A percentile compares a stretch with the other conserved stretches of the same genome.
Evolutionary conservation across 2,888 invertebrate genomes (phyloP).

Genomic region (Chaetoderma sp.): DNA sequence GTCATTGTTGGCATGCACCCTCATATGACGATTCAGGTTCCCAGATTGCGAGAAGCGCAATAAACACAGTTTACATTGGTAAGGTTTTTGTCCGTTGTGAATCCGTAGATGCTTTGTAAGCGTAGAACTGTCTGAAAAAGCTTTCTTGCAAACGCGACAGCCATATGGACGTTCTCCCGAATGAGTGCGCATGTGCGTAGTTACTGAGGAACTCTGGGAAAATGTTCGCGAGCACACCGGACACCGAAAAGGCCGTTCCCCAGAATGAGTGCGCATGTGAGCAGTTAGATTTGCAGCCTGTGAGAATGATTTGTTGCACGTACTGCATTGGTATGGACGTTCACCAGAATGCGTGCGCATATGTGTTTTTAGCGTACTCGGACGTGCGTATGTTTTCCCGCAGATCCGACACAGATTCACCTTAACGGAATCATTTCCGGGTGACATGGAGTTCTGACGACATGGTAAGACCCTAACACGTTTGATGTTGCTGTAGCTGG

Average conservation of each 20-base stretch:
- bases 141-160: slow-evolving; percentile 96
- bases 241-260: slow-evolving; percentile 98
- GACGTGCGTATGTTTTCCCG: slow-evolving; percentile 94
- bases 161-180: slow-evolving; percentile 98
- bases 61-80: slow-evolving; percentile 95
- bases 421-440: slow-evolving; percentile 36
- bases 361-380: slow-evolving; percentile 97
- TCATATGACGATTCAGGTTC: slow-evolving; percentile 98
- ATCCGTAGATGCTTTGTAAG: slow-evolving; percentile 96
- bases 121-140: slow-evolving; percentile 98
- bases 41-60: slow-evolving; percentile 98
- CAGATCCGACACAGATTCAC: slow-evolving; percentile 91
- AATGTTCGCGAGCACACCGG: slow-evolving; percentile 96
- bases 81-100: slow-evolving; percentile 86
- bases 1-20: slow-evolving; percentile 80
- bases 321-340: slow-evolving; percentile 78
- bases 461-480: slow-evolving; percentile 45
- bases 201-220: slow-evolving; percentile 93
- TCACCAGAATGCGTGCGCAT: slow-evolving; percentile 96
- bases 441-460: slow-evolving; percentile 5
- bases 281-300: slow-evolving; percentile 99
- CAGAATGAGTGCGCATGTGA: slow-evolving; percentile 94
- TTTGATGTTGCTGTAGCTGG: slow-evolving; percentile 40
- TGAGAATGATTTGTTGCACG: slow-evolving; percentile 94
- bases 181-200: slow-evolving; percentile 99